Evolutionary conservation across 2,888 invertebrate genomes (phyloP), one percentile per base, ranked within the genome.

Genomic region (Leptinotarsa peninsularis): DNA sequence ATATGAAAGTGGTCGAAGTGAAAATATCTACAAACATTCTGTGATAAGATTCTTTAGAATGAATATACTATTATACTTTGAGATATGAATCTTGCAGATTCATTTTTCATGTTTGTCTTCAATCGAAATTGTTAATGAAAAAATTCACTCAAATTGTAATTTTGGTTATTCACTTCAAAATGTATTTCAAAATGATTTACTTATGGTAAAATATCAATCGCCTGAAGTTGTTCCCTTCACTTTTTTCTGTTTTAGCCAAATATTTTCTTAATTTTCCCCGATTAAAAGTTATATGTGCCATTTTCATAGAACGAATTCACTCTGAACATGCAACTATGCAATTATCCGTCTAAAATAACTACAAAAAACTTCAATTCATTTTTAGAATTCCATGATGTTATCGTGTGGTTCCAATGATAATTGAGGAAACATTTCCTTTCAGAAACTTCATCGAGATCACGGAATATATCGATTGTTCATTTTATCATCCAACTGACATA

Each of bases 381-480:
- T 4, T 4, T 15, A 14, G 0, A 23, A 21, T 15, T 27, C 14
- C 60, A 15, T 27, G 60, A 60, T 27, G 60, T 7, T 63, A 63
- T 63, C 63, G 43, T 33, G 17, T 63, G 58, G 58, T 58, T 14
- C 43, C 63, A 17, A 63, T 17, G 7, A 33, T 33, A 33, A 63
- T 63, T 33, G 33, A 17, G 43, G n/a, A 14, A 43, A 63, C 33
- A 63, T 43, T 43, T 43, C 33, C n/a, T n/a, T 33, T 63, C 7
- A 2, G 63, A 63, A 43, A n/a, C 15, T 15, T 60, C 14, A 63
- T 63, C 63, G 63, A 43, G 17, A 63, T 63, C 63, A 21, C 63
- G 33, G 4, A 63, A 63, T 63, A 43, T 63, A 63, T 63, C 63
- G 63, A 63, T 63, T 33, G 33, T 63, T 63, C 63, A 63, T 33